Conservation (phyloP, 2,888 invertebrate genomes). For the Cantharis rufa region DNA sequence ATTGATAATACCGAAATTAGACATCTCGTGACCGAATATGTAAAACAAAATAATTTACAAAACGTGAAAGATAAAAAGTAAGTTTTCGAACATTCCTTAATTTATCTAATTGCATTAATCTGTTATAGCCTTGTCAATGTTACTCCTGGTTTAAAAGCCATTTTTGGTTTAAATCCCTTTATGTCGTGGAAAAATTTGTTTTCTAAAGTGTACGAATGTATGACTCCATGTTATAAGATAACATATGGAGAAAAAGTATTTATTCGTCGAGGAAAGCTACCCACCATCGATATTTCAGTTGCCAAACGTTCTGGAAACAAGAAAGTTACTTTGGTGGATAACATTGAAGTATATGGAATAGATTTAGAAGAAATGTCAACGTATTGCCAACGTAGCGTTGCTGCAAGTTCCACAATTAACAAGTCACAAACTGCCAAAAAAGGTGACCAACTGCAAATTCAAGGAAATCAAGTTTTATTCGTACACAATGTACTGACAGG, state of each 20-base stretch:
- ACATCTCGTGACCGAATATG: slow-evolving; percentile 71
- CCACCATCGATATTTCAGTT: slow-evolving; percentile 77
- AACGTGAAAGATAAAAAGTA: slow-evolving; percentile 50
- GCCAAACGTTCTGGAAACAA: slow-evolving; percentile 84
- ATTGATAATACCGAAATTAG: slow-evolving; percentile 64
- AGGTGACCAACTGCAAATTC: slow-evolving; percentile 78
- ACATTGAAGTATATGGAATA: slow-evolving; percentile 86
- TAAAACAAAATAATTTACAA: slow-evolving; percentile 65
- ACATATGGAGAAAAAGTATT: slow-evolving; percentile 58
- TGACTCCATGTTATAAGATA: slow-evolving; percentile 74
- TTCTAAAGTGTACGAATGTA: slow-evolving; percentile 65
- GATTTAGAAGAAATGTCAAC: slow-evolving; percentile 77
- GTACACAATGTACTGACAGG: slow-evolving; percentile 50
- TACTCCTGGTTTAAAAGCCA: slow-evolving; percentile 56
- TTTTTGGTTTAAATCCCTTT: slow-evolving; percentile 53
- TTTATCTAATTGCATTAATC: slow-evolving; percentile 15
- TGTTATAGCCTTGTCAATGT: slow-evolving; percentile 60
- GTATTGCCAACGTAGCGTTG: slow-evolving; percentile 81
- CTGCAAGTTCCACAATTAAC: slow-evolving; percentile 83
- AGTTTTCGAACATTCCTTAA: slow-evolving; percentile 2
- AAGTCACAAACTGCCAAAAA: slow-evolving; percentile 70
- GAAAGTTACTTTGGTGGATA: slow-evolving; percentile 89
- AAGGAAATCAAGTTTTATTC: slow-evolving; percentile 83
- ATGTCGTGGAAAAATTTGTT: slow-evolving; percentile 76
- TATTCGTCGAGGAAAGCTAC: slow-evolving; percentile 71